Evolutionary conservation across 2,888 invertebrate genomes (phyloP).

Genomic region (Nowickia ferox): DNA sequence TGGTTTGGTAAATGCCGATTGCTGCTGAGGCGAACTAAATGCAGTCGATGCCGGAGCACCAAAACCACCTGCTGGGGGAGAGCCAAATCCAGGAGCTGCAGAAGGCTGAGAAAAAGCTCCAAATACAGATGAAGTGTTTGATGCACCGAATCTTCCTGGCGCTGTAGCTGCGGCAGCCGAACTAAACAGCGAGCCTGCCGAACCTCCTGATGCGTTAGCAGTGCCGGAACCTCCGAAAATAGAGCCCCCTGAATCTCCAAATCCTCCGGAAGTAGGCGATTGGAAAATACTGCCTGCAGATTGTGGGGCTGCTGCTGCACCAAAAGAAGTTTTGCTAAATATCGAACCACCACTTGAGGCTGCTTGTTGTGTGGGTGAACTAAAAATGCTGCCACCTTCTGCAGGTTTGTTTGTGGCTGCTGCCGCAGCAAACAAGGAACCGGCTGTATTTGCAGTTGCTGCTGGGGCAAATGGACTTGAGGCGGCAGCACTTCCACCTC

Average conservation of each 20-base stretch:
- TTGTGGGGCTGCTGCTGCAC: conserved; percentile 61
- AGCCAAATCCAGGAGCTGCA: conserved; percentile 74
- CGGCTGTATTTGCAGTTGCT: conserved; percentile 50
- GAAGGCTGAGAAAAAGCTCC: conserved; percentile 76
- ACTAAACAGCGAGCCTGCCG: conserved; percentile 74
- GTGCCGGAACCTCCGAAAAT: conserved; percentile 70
- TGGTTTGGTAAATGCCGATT: conserved; percentile 74
- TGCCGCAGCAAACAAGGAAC: conserved; percentile 72
- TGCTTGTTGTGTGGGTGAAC: conserved; percentile 72
- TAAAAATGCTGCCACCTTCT: conserved; percentile 77
- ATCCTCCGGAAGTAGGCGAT: conserved; percentile 60
- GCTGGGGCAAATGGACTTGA: conserved; percentile 55
- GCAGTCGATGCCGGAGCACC: conserved; percentile 71
- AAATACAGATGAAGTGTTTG: conserved; percentile 72
- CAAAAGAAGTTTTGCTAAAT: conserved; percentile 71
- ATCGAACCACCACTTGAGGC: conserved; percentile 70
- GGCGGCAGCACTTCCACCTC: conserved; percentile 71
- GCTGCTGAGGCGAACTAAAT: conserved; percentile 79
- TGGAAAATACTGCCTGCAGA: conserved; percentile 73
- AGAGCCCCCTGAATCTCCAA: conserved; percentile 71
- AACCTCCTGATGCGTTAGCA: conserved; percentile 45
- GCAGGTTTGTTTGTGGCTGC: conserved; percentile 64
- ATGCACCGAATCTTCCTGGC: conserved; percentile 71
- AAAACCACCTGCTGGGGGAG: conserved; percentile 73
- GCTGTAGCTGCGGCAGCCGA: conserved; percentile 65